Conservation (phyloP, 2,797 vertebrate genomes). For the Okamejei kenojei region DNA sequence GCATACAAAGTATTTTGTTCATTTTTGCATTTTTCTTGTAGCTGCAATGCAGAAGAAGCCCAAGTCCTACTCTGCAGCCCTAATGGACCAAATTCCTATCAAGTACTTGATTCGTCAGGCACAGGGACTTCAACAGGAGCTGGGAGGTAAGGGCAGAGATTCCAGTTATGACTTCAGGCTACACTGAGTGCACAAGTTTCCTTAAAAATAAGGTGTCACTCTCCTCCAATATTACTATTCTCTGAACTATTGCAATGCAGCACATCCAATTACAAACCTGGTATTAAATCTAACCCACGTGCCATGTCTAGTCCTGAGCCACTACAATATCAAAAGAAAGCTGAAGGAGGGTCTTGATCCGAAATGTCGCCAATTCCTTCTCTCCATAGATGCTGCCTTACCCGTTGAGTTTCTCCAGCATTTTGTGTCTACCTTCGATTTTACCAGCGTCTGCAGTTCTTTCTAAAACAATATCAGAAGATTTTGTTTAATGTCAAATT, state of each 20-base stretch:
- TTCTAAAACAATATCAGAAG: not conserved
- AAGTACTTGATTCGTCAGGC: conserved; percentile 94
- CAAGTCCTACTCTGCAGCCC: conserved; percentile 85
- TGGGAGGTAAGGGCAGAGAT: conserved; percentile 71
- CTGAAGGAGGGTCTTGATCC: no score
- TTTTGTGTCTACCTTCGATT: no score
- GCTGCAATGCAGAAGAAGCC: conserved; percentile 93
- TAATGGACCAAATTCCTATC: conserved; percentile 98
- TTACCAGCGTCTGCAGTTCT: no score
- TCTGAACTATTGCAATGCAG: not conserved
- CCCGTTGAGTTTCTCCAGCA: no score
- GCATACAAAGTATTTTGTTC: not conserved
- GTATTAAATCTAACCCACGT: not conserved
- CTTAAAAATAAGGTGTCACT: not conserved
- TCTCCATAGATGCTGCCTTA: no score
- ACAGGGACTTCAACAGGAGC: conserved; percentile 88
- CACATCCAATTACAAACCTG: not conserved
- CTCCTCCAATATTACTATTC: no score
- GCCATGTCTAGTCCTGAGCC: no score
- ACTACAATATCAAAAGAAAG: no score
- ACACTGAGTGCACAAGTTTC: not conserved
- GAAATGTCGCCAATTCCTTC: no score
- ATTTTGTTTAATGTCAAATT: not conserved
- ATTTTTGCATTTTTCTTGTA: conserved; percentile 44
- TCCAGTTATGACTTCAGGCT: conserved; percentile 32